Base-by-base conservation (phyloP, 2,888 invertebrate genomes). In the Heliconius sara region DNA sequence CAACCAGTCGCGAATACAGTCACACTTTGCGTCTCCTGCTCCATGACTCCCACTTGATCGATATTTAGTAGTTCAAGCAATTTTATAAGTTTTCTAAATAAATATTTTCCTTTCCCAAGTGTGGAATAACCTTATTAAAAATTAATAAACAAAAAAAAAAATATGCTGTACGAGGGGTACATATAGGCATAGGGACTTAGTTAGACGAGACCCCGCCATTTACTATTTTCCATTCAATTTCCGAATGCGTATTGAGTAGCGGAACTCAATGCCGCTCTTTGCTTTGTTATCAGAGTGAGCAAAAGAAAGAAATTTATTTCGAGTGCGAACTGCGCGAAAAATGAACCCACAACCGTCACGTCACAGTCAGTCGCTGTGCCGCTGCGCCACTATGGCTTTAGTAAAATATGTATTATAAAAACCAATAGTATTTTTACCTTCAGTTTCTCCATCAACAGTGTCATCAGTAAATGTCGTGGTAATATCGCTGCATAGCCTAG, bases 401-500 rank as follows among this genome's bases (percentile, higher is more conserved):
- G 7, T 19, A 19, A 16, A 52, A 52, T 52, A 19, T 47, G 16
- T 57, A 57, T 57, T 57, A 57, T 57, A 22, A 22, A 57, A 22
- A 57, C 6, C 0, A 60, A 9, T 22, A 60, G 57, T 60, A n/a
- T 66, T 4, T 60, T 65, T 25, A 80, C 82, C 82, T 79, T 90
- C 90, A 1, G 67, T 67, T 0, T 80, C 71, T 0, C 79, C 75
- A 25, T 91, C 91, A 0, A 86, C 82, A 47, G 87, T 86, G 34
- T 92, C 92, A 3, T 89, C 88, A 12, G 84, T 34, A 39, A 87
- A 83, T 0, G 85, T 81, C 0, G 87, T 88, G 43, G 90, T 89
- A 0, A 89, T 85, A 78, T 93, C 92, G 76, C 93, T 93, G 87
- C 94, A 94, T 27, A 94, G 82, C 79, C 93, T 94, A 82, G 57